Conservation (phyloP, 2,797 vertebrate species). For the Bryconaethiops microstoma region DNA sequence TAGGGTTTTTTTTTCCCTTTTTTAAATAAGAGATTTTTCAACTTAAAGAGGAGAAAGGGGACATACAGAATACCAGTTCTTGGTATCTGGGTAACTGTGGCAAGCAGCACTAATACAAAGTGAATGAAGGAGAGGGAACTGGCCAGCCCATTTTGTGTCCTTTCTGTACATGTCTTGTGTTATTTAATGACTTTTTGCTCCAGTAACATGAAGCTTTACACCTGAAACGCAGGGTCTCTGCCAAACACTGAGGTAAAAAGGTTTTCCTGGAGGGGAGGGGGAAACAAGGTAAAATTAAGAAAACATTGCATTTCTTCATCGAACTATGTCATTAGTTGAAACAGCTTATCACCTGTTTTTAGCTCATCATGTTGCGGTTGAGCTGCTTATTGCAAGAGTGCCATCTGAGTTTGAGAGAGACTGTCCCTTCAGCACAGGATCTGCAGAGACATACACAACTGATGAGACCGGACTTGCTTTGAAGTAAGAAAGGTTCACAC, state of each 20-base stretch:
- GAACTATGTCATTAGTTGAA: no score
- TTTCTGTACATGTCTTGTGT: slow-evolving; percentile 58
- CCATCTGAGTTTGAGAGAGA: slow-evolving; percentile 78
- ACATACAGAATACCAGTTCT: slow-evolving; percentile 58
- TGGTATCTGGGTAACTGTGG: slow-evolving; percentile 65
- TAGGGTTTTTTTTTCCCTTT: slow-evolving; percentile 45
- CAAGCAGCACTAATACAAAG: slow-evolving; percentile 67
- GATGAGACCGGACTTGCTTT: background rate
- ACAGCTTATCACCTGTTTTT: slow-evolving; percentile 72
- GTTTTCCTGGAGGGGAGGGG: slow-evolving; percentile 63
- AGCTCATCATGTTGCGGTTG: slow-evolving; percentile 80
- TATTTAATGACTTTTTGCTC: slow-evolving; percentile 77
- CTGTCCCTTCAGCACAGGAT: slow-evolving; percentile 82
- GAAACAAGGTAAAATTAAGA: slow-evolving; percentile 9
- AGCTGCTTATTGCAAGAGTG: slow-evolving; percentile 81
- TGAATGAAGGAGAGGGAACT: slow-evolving; percentile 52
- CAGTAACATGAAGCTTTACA: slow-evolving; percentile 78
- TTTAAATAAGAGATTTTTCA: slow-evolving; percentile 62
- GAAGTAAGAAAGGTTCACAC: background rate
- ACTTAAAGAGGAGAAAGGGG: slow-evolving; percentile 42
- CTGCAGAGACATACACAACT: slow-evolving; percentile 58
- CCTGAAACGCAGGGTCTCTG: slow-evolving; percentile 78
- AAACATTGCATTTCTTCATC: no score
- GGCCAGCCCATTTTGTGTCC: slow-evolving; percentile 49
- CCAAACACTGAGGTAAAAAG: slow-evolving; percentile 84